phyloP scores from a whole-genome alignment of 2,797 vertebrate genomes.

The Pitangus sulphuratus region DNA sequence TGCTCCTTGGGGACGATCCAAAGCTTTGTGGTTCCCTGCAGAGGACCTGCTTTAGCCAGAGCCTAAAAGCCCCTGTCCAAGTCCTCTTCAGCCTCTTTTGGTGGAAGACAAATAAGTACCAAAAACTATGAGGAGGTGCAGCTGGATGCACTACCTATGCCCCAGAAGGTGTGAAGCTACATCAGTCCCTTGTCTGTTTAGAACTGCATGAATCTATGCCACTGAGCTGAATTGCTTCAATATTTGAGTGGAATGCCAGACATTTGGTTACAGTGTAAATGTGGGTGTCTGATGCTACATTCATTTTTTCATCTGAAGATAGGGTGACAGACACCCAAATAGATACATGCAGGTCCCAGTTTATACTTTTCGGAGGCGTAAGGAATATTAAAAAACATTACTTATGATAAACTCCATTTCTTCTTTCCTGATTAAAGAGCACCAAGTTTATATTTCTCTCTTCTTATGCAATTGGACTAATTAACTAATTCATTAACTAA shows the following conservation, averaged over 20 bases:
- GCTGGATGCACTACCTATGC: neutral
- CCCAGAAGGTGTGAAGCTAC: neutral
- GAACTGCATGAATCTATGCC: neutral
- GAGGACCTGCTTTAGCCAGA: neutral
- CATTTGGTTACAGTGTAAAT: neutral
- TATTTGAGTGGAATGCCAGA: neutral
- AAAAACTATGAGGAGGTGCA: neutral
- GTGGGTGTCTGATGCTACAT: neutral
- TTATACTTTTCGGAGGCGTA: neutral
- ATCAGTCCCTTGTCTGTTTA: neutral
- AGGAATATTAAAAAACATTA: neutral
- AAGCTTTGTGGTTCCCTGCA: neutral
- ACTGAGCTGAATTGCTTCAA: fast-evolving
- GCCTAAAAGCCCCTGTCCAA: neutral
- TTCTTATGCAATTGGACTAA: neutral
- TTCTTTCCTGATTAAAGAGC: neutral
- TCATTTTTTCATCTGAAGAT: neutral
- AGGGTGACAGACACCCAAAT: neutral
- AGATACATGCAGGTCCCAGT: neutral
- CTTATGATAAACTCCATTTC: neutral
- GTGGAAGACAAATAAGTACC: neutral
- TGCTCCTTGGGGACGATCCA: neutral
- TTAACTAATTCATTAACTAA: neutral
- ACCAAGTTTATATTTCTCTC: neutral
- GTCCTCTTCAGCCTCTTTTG: neutral